Evolutionary conservation across 2,113 vertebrate species (phyloP).

Genomic region (Dipodomys ordii): DNA sequence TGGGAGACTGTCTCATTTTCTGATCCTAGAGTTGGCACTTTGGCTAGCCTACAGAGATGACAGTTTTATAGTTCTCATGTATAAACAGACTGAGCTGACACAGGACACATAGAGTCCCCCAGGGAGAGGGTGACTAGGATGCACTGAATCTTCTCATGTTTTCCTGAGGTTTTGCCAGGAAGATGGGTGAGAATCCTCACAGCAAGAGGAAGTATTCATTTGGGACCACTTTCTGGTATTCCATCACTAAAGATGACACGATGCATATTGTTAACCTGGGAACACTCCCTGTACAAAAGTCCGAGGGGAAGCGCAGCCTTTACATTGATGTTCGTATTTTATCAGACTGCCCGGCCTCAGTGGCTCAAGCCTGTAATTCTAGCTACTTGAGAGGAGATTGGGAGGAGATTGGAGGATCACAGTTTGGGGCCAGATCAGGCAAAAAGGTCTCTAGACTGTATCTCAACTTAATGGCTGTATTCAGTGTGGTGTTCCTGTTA

Average conservation of each 20-base stretch:
- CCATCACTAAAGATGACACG: neutral
- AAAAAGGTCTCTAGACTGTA: no score
- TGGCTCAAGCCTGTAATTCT: no score
- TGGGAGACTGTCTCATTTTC: neutral
- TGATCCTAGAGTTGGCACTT: neutral
- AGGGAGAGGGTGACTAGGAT: neutral
- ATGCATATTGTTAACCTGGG: rapidly evolving
- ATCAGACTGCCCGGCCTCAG: no score
- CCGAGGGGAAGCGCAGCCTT: neutral
- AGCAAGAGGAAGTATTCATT: neutral
- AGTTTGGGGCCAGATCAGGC: no score
- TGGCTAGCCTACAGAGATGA: neutral
- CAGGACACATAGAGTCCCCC: neutral
- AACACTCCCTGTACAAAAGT: neutral
- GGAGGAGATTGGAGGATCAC: no score
- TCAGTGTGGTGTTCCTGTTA: no score
- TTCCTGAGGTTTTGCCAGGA: neutral
- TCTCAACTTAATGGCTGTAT: no score
- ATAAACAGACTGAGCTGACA: neutral
- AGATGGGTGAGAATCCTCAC: neutral
- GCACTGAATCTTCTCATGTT: neutral
- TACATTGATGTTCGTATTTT: neutral
- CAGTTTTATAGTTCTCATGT: neutral
- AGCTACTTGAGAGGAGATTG: no score
- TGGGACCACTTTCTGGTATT: neutral